Percentiles rank a stretch among this genome's conserved stretches.
Evolutionary conservation across 2,888 invertebrate species (phyloP).

Genomic region (Parapristionchus giblindavisi): DNA sequence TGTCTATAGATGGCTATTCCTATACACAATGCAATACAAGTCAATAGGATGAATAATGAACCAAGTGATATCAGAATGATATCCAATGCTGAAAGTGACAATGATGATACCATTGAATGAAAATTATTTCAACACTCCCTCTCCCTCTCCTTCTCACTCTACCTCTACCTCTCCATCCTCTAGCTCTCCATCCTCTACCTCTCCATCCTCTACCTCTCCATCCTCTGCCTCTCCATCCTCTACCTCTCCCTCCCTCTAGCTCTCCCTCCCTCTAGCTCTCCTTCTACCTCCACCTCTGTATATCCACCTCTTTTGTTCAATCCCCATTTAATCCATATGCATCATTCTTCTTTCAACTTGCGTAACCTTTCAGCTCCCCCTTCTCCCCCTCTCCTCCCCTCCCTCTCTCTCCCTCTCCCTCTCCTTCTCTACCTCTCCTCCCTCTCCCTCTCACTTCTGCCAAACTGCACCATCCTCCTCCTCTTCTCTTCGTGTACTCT

Average conservation of each 20-base stretch:
- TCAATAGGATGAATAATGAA: constrained; percentile 24
- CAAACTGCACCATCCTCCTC: constrained; percentile 30
- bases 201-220: too few relatives aligned
- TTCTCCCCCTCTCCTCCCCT: background rate
- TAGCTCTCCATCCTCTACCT: too few relatives aligned
- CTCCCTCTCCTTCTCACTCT: background rate
- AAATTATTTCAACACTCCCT: background rate
- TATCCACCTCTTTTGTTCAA: too few relatives aligned
- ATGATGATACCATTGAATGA: background rate
- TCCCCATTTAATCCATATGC: background rate
- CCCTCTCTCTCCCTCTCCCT: background rate
- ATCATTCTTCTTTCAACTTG: background rate
- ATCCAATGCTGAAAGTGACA: constrained; percentile 12
- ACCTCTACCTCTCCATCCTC: too few relatives aligned
- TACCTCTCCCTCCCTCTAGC: too few relatives aligned
- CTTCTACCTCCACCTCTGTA: too few relatives aligned
- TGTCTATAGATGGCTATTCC: background rate
- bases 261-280: too few relatives aligned
- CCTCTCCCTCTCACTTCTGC: constrained; percentile 2
- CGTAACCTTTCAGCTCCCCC: background rate
- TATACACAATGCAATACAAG: constrained; percentile 19
- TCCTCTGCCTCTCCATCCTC: too few relatives aligned
- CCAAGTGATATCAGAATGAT: constrained; percentile 34
- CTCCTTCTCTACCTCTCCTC: background rate
- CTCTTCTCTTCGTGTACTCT: background rate